These are phyloP conservation scores for Pogonocherus hispidulus DNA, from an alignment of 2,888 invertebrate species.

Conservation along the genomic window DNA sequence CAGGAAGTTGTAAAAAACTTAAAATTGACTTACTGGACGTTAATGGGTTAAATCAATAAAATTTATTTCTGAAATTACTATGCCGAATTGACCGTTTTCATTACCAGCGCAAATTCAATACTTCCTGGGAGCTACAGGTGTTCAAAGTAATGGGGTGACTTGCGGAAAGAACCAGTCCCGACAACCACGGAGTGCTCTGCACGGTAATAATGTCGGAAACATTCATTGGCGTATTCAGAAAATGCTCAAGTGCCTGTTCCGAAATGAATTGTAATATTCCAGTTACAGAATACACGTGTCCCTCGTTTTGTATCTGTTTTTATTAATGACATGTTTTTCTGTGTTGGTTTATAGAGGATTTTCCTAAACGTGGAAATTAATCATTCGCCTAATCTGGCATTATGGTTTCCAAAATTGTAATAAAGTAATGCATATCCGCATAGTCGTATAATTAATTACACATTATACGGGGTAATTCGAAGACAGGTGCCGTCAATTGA, in stretches of 20 bases:
- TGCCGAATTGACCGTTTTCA: slow-evolving; percentile 3
- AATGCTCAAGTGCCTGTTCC: not conserved
- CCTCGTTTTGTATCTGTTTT: not conserved
- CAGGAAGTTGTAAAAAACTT: too few relatives aligned
- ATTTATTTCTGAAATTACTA: slow-evolving; percentile 6
- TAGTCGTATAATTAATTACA: too few relatives aligned
- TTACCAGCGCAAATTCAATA: not conserved
- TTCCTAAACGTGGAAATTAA: not conserved
- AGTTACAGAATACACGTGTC: not conserved
- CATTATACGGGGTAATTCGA: too few relatives aligned
- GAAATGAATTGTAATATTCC: not conserved
- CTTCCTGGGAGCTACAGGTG: slow-evolving; percentile 21
- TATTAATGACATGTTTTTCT: slow-evolving; percentile 7
- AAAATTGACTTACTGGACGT: too few relatives aligned
- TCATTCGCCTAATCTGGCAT: not conserved
- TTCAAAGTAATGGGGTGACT: slow-evolving; percentile 11
- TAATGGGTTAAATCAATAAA: slow-evolving; percentile 15
- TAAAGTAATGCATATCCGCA: too few relatives aligned
- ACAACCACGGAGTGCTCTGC: not conserved
- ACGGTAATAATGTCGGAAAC: slow-evolving; percentile 5
- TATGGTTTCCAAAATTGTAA: too few relatives aligned
- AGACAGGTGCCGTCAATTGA: too few relatives aligned
- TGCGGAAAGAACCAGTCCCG: slow-evolving; percentile 7
- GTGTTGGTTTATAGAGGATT: not conserved
- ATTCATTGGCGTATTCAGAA: slow-evolving; percentile 3